Evolutionary conservation across 2,888 invertebrate genomes (phyloP), one percentile per base, ranked within the genome.

Genomic region (Phalangium opilio): DNA sequence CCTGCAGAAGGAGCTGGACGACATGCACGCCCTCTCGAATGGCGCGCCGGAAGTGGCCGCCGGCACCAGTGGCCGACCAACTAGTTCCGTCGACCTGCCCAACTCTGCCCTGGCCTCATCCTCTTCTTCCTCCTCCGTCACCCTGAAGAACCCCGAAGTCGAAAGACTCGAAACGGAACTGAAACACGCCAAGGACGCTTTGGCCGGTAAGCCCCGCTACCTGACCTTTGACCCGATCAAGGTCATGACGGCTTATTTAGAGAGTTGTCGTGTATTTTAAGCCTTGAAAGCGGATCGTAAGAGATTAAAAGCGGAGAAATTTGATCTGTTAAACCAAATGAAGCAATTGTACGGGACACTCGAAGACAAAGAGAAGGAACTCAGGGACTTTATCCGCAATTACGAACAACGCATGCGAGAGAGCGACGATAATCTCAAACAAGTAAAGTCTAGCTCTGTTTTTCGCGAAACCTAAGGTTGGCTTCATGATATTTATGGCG

Each of bases 321-420:
- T 83, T 63, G 91, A 91, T 69, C 74, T 93, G 55, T 72, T 91
- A 58, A 83, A 81, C 64, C 90, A 91, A 71, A 90, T 91, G 79
- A 89, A 89, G 67, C 89, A 91, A 63, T 75, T 93, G 50, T 93
- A 91, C 66, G 79, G 82, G 40, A 89, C 90, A 8, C 73, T 93
- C 51, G 91, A 91, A 68, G 89, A 90, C 66, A 91, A 91, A 69
- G 91, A 93, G 65, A 81, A 83, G 60, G 90, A 91, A 66, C 71
- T 91, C 50, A 73, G 90, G 50, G 90, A 91, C 68, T 91, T 91
- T 64, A 90, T 93, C 62, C 75, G 89, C 58, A 89, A 85, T 70
- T 91, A 86, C 68, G 91, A 91, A 68, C 87, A 83, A 76, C 70
- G 81, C 69, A 77, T 89, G 75, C 70, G 84, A 65, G 76, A 89